Evolutionary conservation across 2,888 invertebrate genomes (phyloP).

Genomic region (Trissolcus brochymenae): DNA sequence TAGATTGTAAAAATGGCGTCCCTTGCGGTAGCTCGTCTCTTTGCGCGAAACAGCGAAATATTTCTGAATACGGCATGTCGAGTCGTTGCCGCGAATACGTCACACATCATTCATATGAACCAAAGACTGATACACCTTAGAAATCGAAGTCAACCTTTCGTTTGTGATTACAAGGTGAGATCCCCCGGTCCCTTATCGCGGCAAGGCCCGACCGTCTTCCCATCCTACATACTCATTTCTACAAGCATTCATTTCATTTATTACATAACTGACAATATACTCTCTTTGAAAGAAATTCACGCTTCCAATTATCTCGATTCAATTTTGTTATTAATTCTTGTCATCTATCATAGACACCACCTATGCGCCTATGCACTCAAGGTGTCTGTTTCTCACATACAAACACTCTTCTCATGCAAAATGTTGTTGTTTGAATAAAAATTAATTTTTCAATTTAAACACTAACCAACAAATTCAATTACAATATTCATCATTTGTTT

Average conservation of each 20-base stretch:
- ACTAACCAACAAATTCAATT: too few relatives aligned
- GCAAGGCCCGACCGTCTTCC: conserved; percentile 2
- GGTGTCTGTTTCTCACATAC: too few relatives aligned
- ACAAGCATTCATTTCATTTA: conserved; percentile 18
- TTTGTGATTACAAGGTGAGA: conserved; percentile 65
- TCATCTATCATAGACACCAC: neutral
- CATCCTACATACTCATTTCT: conserved; percentile 16
- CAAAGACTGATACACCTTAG: conserved; percentile 62
- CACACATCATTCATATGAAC: conserved; percentile 51
- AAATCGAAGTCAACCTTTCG: conserved; percentile 43
- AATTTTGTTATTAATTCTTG: neutral
- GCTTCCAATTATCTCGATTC: neutral
- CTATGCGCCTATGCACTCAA: too few relatives aligned
- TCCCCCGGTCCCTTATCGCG: conserved; percentile 7
- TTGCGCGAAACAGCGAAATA: conserved; percentile 67
- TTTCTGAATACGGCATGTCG: conserved; percentile 63
- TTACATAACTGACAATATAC: conserved; percentile 64
- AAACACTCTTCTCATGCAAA: too few relatives aligned
- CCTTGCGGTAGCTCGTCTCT: conserved; percentile 67
- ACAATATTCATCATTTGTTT: too few relatives aligned
- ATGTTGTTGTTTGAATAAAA: too few relatives aligned
- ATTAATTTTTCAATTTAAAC: too few relatives aligned
- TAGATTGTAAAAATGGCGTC: conserved; percentile 70
- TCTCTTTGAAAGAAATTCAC: neutral
- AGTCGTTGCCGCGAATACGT: conserved; percentile 50